Conservation (phyloP, 2,888 invertebrate species). For the Norana najaformis region DNA sequence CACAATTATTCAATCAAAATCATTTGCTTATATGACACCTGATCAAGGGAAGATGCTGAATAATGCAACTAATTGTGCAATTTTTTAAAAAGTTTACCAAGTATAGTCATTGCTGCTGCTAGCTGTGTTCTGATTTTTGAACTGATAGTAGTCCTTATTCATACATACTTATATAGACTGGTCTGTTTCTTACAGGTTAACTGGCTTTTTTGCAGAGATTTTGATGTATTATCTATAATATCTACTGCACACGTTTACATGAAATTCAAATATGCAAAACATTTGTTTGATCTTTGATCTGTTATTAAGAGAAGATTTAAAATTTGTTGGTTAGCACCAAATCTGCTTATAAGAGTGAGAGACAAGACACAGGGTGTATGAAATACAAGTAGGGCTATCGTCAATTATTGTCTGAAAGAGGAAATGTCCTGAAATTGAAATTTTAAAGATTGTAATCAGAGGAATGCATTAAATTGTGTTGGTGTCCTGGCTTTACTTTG, state of each 20-base stretch:
- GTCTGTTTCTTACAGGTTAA: neutral
- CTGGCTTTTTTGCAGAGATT: neutral
- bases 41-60: accelerated
- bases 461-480: too few relatives aligned
- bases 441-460: neutral
- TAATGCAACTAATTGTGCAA: too few relatives aligned
- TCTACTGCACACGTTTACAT: neutral
- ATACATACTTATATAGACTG: too few relatives aligned
- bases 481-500: too few relatives aligned
- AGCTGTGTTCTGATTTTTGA: neutral
- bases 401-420: too few relatives aligned
- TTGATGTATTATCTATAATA: neutral
- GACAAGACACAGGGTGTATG: neutral
- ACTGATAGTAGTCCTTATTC: neutral
- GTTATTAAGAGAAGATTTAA: neutral
- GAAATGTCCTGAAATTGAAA: neutral
- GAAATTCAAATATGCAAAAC: neutral
- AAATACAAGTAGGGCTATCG: too few relatives aligned
- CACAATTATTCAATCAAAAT: neutral
- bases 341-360: neutral
- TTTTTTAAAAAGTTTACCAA: neutral
- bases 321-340: too few relatives aligned
- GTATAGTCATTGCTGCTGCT: neutral
- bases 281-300: too few relatives aligned
- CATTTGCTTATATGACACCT: neutral